Evolutionary conservation across 2,888 invertebrate genomes (phyloP), one percentile per base, ranked within the genome.

Genomic region (Dynastes grantii): DNA sequence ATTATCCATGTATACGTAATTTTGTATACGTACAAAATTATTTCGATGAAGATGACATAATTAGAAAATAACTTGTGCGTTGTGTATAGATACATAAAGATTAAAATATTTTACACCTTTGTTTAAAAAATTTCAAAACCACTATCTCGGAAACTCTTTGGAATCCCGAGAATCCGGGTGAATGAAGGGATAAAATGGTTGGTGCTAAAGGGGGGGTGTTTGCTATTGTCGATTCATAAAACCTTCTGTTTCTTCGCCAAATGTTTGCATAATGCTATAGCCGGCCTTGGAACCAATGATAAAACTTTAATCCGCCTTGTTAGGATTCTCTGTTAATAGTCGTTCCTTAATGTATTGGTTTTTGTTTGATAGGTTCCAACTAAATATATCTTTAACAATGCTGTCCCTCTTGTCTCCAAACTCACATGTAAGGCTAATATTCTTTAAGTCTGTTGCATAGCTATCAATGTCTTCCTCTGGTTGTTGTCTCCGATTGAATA

Each of bases 261-360:
- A 86, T 93, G 95, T 63, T 90, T 98, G 76, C 94, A 97, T 89
- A 94, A 95, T 86, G 94, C 95, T 76, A 96, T 98, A 96, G 95
- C 95, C 86, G 97, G 98, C 3, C 88, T 95, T 81, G 98, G 98
- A 80, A 98, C 97, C 3, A 95, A 96, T 86, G 97, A 98, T 87
- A 91, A 92, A 70, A 94, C 95, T 84, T 90, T 98, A 82, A n/a
- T 13, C 51, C n/a, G 8, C 4, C 32, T 4, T 37, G 0, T 37
- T 37, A 5, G 32, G 32, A 37, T 37, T 37, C 5, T 37, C 32
- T 37, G 32, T 37, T 37, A 37, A 5, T 37, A 37, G 32, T 37
- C 32, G 32, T 5, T 37, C 32, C 32, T 37, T 37, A 37, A 37
- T 6, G 5, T 37, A 37, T 2, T 37, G 5, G 5, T 37, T 37